Conservation (phyloP, 2,113 vertebrate genomes). For the Andinoacara biseriatus region DNA sequence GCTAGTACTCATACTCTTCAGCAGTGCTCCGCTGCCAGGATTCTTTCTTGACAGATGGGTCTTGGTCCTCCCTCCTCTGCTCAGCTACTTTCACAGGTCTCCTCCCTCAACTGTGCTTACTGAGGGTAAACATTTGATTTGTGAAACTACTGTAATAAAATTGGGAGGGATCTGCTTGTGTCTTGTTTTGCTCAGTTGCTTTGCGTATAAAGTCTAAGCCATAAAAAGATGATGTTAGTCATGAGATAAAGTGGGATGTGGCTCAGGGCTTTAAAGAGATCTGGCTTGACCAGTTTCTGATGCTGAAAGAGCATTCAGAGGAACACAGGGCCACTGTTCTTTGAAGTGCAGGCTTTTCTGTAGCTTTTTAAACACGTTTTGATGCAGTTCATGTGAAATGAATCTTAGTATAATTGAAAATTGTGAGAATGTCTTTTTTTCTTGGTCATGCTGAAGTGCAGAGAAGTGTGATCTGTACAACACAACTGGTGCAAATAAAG, state of each 20-base stretch:
- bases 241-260: slow-evolving; percentile 51
- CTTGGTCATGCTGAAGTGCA: neutral
- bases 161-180: neutral
- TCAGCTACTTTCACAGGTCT: neutral
- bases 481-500: neutral
- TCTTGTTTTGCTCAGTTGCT: neutral
- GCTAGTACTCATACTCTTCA: neutral
- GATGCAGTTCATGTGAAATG: neutral
- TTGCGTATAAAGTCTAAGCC: slow-evolving; percentile 33
- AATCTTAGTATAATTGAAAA: neutral
- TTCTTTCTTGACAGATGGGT: slow-evolving; percentile 47
- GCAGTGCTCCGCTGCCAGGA: slow-evolving; percentile 6
- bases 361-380: neutral
- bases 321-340: slow-evolving; percentile 47
- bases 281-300: slow-evolving; percentile 57
- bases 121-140: slow-evolving; percentile 15
- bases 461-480: neutral
- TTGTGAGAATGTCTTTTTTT: neutral
- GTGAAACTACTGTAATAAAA: slow-evolving; percentile 24
- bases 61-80: slow-evolving; percentile 31
- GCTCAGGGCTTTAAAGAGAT: slow-evolving; percentile 34
- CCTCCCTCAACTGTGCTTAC: slow-evolving; percentile 41
- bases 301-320: neutral
- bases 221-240: slow-evolving; percentile 43
- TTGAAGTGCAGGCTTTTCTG: slow-evolving; percentile 20